Conservation (phyloP, 2,113 vertebrate genomes). For the Eurystomus gularis region DNA sequence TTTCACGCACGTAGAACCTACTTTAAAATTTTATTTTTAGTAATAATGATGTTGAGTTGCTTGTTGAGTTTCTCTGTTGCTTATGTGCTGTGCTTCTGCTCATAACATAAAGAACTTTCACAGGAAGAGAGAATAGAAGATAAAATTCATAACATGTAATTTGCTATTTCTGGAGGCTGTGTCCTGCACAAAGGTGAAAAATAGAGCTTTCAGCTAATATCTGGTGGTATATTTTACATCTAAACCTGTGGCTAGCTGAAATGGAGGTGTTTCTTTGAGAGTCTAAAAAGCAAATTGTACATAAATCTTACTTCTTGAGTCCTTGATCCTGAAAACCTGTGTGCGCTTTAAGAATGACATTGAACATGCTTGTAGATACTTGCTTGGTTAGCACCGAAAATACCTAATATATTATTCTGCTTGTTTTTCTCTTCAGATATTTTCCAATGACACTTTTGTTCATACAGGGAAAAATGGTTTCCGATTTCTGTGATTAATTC, state of each 20-base stretch:
- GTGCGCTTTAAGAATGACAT: not conserved
- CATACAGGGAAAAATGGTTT: not conserved
- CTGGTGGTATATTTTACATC: not conserved
- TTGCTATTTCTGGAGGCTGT: not conserved
- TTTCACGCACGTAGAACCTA: not conserved
- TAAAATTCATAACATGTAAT: not conserved
- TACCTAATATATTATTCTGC: not conserved
- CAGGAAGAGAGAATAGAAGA: not conserved
- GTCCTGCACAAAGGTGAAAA: not conserved
- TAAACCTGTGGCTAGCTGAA: not conserved
- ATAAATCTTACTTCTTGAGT: not conserved
- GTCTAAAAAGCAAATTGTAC: not conserved
- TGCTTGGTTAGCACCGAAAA: not conserved
- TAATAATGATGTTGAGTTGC: not conserved
- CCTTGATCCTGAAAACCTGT: not conserved
- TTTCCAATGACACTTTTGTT: not conserved
- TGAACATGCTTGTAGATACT: not conserved
- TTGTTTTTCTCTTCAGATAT: not conserved
- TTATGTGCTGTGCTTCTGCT: not conserved
- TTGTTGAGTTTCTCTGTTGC: not conserved
- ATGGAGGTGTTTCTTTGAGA: not conserved
- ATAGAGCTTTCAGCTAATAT: not conserved
- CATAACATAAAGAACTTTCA: not conserved
- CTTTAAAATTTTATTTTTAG: not conserved
- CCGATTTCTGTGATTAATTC: not conserved